phyloP scores from a whole-genome alignment of 2,888 invertebrate genomes.

The Leptinotarsa rubiginosa region DNA sequence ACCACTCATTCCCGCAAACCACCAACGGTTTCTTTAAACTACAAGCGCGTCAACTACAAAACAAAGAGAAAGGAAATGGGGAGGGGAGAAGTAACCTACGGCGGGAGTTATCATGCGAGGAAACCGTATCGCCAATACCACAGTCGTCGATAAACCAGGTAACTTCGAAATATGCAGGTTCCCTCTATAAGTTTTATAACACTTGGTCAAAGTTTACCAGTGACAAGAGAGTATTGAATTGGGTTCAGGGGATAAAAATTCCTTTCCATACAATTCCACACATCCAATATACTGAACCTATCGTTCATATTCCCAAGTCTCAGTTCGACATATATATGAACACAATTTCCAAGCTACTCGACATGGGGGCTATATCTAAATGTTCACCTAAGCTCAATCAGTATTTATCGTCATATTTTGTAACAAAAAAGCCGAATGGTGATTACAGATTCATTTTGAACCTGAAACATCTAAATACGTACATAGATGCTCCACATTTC shows the following conservation, averaged over 20 bases:
- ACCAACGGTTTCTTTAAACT: constrained; percentile 9
- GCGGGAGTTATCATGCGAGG: no score
- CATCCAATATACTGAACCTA: background rate
- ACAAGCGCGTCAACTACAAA: constrained; percentile 12
- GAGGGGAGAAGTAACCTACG: background rate
- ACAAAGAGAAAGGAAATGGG: background rate
- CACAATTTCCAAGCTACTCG: background rate
- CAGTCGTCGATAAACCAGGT: no score
- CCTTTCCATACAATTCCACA: background rate
- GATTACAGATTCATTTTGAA: background rate
- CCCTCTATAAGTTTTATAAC: no score
- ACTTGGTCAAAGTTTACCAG: no score
- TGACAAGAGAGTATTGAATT: no score
- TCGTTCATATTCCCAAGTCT: background rate
- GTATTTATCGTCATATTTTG: background rate
- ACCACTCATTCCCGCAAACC: background rate
- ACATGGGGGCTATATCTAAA: background rate
- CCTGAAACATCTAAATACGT: background rate
- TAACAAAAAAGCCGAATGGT: background rate
- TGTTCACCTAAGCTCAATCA: background rate
- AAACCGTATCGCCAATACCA: background rate
- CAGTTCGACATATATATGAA: background rate
- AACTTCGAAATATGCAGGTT: no score
- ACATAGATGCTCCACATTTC: no score
- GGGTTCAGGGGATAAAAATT: no score